Base-by-base conservation (phyloP, 2,888 invertebrate species). In the Dastarcus helophoroides region DNA sequence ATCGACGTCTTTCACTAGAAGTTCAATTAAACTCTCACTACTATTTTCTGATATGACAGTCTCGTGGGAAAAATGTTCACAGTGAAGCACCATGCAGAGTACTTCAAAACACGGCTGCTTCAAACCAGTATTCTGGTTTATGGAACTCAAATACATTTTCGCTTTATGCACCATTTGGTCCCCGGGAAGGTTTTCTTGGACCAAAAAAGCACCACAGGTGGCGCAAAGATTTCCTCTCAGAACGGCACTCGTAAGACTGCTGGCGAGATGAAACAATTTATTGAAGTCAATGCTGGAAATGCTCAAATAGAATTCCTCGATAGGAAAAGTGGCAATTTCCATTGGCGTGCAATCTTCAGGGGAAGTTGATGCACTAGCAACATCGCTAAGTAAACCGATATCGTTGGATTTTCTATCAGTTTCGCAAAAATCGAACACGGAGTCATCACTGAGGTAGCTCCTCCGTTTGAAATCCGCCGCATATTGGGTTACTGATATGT, bases 341-440 rank as follows among this genome's bases (percentile, higher is more conserved):
- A n/a, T n/a, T n/a, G n/a, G n/a, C n/a, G n/a, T n/a, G n/a, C n/a
- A n/a, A n/a, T n/a, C n/a, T n/a, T n/a, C n/a, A n/a, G n/a, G n/a
- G n/a, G n/a, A n/a, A n/a, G n/a, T n/a, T n/a, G n/a, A n/a, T n/a
- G n/a, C n/a, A n/a, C n/a, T n/a, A n/a, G n/a, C n/a, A n/a, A n/a
- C n/a, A n/a, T n/a, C n/a, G n/a, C n/a, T n/a, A n/a, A n/a, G n/a
- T n/a, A n/a, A n/a, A n/a, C n/a, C n/a, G n/a, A n/a, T n/a, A n/a
- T n/a, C n/a, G n/a, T n/a, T n/a, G n/a, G n/a, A n/a, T n/a, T n/a
- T n/a, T n/a, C n/a, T n/a, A n/a, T n/a, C 9, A 6, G 24, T 23
- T 9, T 23, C 24, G 9, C 24, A 23, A 23, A 23, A 23, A 6
- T 23, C 24, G 9, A 23, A 10, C 6, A 9, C 10, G 24, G 6